phyloP scores from a whole-genome alignment of 2,888 invertebrate genomes.

The Baccha elongata region DNA sequence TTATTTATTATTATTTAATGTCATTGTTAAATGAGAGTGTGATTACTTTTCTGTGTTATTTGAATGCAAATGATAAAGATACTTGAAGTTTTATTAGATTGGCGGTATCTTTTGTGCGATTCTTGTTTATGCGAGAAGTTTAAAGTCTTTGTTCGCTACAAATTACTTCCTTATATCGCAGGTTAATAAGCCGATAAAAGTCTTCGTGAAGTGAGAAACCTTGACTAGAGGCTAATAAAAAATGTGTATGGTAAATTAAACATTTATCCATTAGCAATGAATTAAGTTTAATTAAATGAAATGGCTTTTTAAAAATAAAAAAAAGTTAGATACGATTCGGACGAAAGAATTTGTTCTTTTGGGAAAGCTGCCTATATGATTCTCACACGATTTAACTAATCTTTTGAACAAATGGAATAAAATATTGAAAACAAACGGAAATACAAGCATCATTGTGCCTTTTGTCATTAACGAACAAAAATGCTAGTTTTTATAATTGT shows the following conservation, averaged over 20 bases:
- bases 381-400: too few species aligned
- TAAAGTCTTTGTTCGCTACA: slow-evolving; percentile 6
- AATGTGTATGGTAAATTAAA: background rate
- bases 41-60: slow-evolving; percentile 36
- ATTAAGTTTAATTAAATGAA: too few species aligned
- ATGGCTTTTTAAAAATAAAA: too few species aligned
- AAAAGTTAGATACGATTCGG: too few species aligned
- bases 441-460: too few species aligned
- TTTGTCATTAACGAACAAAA: too few species aligned
- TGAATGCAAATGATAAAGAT: slow-evolving; percentile 19
- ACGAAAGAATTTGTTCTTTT: too few species aligned
- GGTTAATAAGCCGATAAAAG: slow-evolving; percentile 48
- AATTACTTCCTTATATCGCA: slow-evolving; percentile 51
- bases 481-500: too few species aligned
- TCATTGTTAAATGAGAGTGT: slow-evolving; percentile 65
- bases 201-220: slow-evolving; percentile 11
- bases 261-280: background rate
- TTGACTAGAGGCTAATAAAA: slow-evolving; percentile 11
- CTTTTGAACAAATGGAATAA: too few species aligned
- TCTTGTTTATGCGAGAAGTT: background rate
- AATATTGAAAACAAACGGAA: too few species aligned
- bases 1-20: slow-evolving; percentile 34
- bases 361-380: too few species aligned
- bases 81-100: slow-evolving; percentile 51
- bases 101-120: slow-evolving; percentile 30